These are phyloP conservation scores for Acanthurus lineatus DNA, from an alignment of 2,797 vertebrate genomes.

Conservation along the genomic window DNA sequence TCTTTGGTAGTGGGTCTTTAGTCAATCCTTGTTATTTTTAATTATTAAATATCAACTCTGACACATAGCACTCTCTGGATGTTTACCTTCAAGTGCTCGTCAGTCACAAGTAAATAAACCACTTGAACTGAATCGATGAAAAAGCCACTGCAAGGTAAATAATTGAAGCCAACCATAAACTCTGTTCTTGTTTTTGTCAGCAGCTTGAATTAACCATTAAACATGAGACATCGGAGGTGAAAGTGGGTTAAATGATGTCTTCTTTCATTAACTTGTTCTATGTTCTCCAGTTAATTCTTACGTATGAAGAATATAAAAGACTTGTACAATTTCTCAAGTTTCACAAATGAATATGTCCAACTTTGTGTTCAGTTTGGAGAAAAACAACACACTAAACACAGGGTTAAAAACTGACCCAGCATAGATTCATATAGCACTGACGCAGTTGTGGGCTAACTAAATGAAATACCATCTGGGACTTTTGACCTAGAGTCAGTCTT, in stretches of 20 bases:
- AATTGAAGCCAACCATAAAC: background rate
- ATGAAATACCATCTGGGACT: too few relatives aligned
- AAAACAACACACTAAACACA: too few relatives aligned
- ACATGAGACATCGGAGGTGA: background rate
- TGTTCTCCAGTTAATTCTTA: too few relatives aligned
- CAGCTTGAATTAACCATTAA: background rate
- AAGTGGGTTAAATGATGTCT: background rate
- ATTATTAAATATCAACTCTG: background rate
- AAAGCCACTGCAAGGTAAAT: background rate
- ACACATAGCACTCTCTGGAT: background rate
- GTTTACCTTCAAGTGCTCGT: too few relatives aligned
- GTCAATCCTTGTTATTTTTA: background rate
- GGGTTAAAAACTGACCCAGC: too few relatives aligned
- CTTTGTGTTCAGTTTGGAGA: too few relatives aligned
- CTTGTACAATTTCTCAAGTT: too few relatives aligned
- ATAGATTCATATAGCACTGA: too few relatives aligned
- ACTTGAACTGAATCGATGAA: constrained; percentile 1
- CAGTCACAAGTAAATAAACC: background rate
- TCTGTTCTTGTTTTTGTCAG: background rate
- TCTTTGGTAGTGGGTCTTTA: background rate
- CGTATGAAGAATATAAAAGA: too few relatives aligned
- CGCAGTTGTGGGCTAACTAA: too few relatives aligned
- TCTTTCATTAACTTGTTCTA: background rate
- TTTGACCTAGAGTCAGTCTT: too few relatives aligned
- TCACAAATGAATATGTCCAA: too few relatives aligned